Conservation (phyloP, 2,888 invertebrate species). For the Empis stercorea region DNA sequence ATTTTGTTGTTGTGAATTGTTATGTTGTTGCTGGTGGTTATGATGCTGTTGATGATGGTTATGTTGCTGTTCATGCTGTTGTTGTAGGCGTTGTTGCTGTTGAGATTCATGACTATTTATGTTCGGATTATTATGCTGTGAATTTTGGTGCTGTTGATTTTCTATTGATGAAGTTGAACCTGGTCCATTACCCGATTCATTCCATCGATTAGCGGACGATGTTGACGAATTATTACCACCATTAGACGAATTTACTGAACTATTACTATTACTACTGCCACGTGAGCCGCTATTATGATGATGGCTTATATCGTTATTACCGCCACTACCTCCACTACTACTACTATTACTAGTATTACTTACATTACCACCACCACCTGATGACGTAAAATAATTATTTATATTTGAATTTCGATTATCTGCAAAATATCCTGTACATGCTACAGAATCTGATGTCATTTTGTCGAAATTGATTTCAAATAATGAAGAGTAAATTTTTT, state of each 20-base stretch:
- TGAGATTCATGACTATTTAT: constrained; percentile 14
- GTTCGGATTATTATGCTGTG: constrained; percentile 15
- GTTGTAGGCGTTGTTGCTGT: constrained; percentile 14
- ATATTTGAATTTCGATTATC: constrained; percentile 27
- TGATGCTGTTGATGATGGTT: constrained; percentile 21
- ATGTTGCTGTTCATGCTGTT: constrained; percentile 18
- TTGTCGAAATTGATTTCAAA: too few species aligned
- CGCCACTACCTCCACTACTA: constrained; percentile 11
- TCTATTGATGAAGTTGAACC: background rate
- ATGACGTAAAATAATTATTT: constrained; percentile 28
- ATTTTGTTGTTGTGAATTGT: constrained; percentile 15
- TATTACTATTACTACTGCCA: constrained; percentile 12
- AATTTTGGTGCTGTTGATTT: constrained; percentile 14
- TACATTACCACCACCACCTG: constrained; percentile 16
- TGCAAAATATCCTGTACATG: constrained; percentile 30
- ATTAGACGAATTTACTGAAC: constrained; percentile 11
- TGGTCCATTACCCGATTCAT: constrained; percentile 5
- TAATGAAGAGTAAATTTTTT: too few species aligned
- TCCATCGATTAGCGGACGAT: constrained; percentile 11
- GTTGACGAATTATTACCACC: constrained; percentile 5
- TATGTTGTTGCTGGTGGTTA: constrained; percentile 19
- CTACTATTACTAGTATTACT: constrained; percentile 11
- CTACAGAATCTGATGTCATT: constrained; percentile 17
- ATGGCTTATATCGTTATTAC: constrained; percentile 2
- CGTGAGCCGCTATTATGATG: constrained; percentile 1